Evolutionary conservation across 1,140 invertebrate species (phyloP).

Genomic region (Pectinophora gossypiella): DNA sequence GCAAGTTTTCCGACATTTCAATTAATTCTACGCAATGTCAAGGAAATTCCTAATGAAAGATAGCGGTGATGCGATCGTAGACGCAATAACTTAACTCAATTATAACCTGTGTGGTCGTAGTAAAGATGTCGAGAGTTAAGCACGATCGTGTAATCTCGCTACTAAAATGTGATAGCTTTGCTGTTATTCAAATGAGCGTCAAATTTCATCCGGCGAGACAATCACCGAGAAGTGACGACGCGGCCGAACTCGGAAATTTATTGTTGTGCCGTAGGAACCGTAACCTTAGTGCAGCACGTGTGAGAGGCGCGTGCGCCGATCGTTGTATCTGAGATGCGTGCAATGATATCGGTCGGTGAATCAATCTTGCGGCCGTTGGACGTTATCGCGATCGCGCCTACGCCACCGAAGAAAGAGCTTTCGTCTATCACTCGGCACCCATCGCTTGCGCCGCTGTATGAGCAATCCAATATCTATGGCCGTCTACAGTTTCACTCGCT

Average conservation of each 20-base stretch:
- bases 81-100: slow-evolving; percentile 1
- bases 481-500: too few species aligned
- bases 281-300: slow-evolving; percentile 23
- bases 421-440: too few species aligned
- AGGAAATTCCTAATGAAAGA: too few species aligned
- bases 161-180: slow-evolving; percentile 38
- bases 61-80: too few species aligned
- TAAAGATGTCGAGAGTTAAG: slow-evolving; percentile 25
- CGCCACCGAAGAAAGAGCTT: slow-evolving; percentile 26
- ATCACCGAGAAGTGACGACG: slow-evolving; percentile 36
- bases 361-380: slow-evolving; percentile 51
- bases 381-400: slow-evolving; percentile 48
- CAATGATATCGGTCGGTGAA: slow-evolving; percentile 48
- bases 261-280: slow-evolving; percentile 40
- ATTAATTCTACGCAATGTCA: too few species aligned
- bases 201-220: slow-evolving; percentile 46
- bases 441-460: too few species aligned
- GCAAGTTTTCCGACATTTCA: too few species aligned
- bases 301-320: slow-evolving; percentile 37
- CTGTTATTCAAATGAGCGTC: slow-evolving; percentile 49
- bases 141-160: slow-evolving; percentile 17
- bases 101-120: slow-evolving; percentile 37
- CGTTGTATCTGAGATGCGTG: slow-evolving; percentile 44
- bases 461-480: too few species aligned
- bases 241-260: slow-evolving; percentile 45